Evolutionary conservation across 2,113 vertebrate species (phyloP), one percentile per base, ranked within the genome.

Genomic region (Ciconia stormi): DNA sequence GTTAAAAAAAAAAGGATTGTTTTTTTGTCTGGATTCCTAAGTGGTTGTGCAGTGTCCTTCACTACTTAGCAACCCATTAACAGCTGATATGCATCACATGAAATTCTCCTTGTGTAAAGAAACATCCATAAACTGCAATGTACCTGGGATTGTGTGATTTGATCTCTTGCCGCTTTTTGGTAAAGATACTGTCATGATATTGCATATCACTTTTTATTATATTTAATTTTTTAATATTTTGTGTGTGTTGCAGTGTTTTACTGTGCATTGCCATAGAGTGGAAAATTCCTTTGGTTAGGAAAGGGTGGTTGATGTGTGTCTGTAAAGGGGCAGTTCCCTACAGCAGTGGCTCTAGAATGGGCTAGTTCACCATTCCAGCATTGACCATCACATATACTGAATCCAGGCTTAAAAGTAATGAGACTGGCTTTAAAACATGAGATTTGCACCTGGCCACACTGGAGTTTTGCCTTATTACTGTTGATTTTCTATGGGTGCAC

Each of bases 11-110:
- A 61, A 59, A 59, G n/a, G n/a, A n/a, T n/a, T n/a, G n/a, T 89
- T 50, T 93, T 85, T 97, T 63, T 96, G 90, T 89, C 85, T 80
- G 84, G 69, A 74, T 89, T 63, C 71, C 56, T 50, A 46, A 70
- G 67, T 95, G 55, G 26, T 58, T 81, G 89, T 92, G 80, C 78
- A 34, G 67, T 95, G 88, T 93, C 82, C 76, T 95, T 91, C 86
- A 61, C 65, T 90, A 42, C 52, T 67, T 65, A 67, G 86, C 76
- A 58, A 83, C 63, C 80, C 89, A 87, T 95, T 22, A 74, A 50
- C 89, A 87, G 70, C 77, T 55, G 55, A 69, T 63, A 14, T 0
- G 16, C 84, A 66, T 82, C 87, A 49, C 73, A 42, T 79, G 52
- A 93, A 91, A 26, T 29, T 52, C 21, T 78, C 25, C 63, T 17